Evolutionary conservation across 2,797 vertebrate genomes (phyloP).

Genomic region (Lemur catta): DNA sequence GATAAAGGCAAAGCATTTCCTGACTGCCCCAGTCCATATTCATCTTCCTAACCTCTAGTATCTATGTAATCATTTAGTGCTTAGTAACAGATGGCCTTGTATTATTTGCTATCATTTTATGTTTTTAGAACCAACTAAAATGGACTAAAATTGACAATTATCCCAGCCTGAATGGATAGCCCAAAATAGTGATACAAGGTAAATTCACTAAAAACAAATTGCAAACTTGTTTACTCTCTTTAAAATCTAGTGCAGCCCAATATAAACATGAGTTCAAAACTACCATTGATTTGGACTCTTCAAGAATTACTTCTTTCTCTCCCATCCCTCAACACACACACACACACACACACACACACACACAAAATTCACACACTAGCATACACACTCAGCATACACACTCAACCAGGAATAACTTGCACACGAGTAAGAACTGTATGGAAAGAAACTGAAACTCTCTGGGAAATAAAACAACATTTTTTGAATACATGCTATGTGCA

Average conservation of each 20-base stretch:
- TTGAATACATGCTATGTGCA: not conserved
- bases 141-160: not conserved
- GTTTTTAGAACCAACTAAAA: constrained; percentile 4
- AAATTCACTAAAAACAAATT: not conserved
- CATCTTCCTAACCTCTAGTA: not conserved
- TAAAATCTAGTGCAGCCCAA: not conserved
- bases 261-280: not conserved
- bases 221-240: not conserved
- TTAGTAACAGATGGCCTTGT: not conserved
- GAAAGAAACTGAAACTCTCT: not conserved
- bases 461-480: not conserved
- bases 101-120: not conserved
- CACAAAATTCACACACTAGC: not conserved
- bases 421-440: not conserved
- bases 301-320: not conserved
- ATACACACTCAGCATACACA: not conserved
- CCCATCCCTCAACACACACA: not conserved
- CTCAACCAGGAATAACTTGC: not conserved
- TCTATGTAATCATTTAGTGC: not conserved
- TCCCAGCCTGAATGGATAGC: not conserved
- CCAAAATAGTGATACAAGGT: not conserved
- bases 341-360: not conserved
- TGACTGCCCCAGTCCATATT: not conserved
- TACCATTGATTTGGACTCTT: not conserved
- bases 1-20: not conserved